Evolutionary conservation across 2,888 invertebrate genomes (phyloP), one percentile per base, ranked within the genome.

Genomic region (Leucophora obtusa): DNA sequence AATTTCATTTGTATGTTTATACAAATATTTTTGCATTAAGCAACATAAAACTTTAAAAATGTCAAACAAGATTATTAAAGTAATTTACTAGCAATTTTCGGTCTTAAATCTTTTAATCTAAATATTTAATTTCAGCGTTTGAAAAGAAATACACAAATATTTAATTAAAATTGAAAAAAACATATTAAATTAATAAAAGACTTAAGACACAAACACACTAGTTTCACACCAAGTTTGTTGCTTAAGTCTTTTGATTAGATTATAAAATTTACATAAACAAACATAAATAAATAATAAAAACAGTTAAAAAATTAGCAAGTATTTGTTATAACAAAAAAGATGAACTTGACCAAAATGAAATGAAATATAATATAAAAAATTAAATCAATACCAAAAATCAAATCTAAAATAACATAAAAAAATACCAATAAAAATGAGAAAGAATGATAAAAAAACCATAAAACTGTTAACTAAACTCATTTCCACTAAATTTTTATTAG

Each of bases 201-300:
- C 38, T 38, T 10, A 38, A 38, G 7, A 35, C 35, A 35, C 35
- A 43, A 0, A 50, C 11, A 21, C 21, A 28, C 1, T 1, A 6
- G 4, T 28, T 28, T 28, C 6, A 7, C 28, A 28, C 1, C 7
- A 28, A 28, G 28, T 15, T 51, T 3, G 43, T 3, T 56, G 65
- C 84, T 82, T 82, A 82, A 84, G 82, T 84, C 84, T 74, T 84
- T 85, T 74, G 83, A 70, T 82, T 82, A 8, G 7, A n/a, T 51
- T 28, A 28, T 5, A 0, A 28, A 43, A 28, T 28, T 28, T 4
- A 4, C 4, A 28, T 28, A 33, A 54, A 17, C 33, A 33, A 21
- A 21, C 18, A 14, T 28, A 62, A 28, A 24, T 28, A 43, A 35
- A 54, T 24, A 54, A 51, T 62, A 24, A 0, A 35, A 53, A 24